phyloP scores from a whole-genome alignment of 2,888 invertebrate genomes.

The Vanessa cardui region DNA sequence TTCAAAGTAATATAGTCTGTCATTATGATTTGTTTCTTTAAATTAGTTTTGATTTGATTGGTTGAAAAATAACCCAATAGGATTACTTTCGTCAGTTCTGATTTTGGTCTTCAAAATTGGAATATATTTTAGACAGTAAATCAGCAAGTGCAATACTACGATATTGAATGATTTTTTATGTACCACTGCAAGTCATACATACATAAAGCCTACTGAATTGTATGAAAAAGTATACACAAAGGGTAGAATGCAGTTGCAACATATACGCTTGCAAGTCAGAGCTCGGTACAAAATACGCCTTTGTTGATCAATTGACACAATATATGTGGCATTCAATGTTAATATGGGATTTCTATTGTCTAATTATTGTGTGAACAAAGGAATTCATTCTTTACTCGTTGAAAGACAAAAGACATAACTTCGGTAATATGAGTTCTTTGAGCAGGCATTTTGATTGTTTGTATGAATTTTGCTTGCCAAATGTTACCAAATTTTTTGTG shows the following conservation, averaged over 20 bases:
- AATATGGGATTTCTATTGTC: slow-evolving; percentile 32
- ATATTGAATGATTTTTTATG: too few species aligned
- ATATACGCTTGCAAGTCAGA: neutral
- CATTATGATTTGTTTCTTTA: too few species aligned
- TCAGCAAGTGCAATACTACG: too few species aligned
- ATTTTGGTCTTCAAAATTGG: too few species aligned
- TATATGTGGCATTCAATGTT: slow-evolving; percentile 31
- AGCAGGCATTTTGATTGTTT: neutral
- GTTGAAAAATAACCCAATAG: too few species aligned
- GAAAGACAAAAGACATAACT: slow-evolving; percentile 7
- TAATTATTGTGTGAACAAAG: slow-evolving; percentile 8
- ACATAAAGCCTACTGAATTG: neutral
- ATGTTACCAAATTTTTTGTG: too few species aligned
- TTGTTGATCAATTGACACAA: slow-evolving; percentile 32
- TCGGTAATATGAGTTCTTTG: neutral
- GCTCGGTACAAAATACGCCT: slow-evolving; percentile 18
- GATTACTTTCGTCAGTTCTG: too few species aligned
- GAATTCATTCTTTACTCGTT: slow-evolving; percentile 1
- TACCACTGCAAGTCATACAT: too few species aligned
- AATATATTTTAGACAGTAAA: too few species aligned
- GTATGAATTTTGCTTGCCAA: neutral
- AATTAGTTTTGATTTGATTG: too few species aligned
- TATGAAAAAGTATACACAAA: neutral
- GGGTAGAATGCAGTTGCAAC: neutral
- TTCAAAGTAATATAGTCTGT: too few species aligned